phyloP scores from a whole-genome alignment of 2,113 vertebrate genomes.

The Apteryx owenii region DNA sequence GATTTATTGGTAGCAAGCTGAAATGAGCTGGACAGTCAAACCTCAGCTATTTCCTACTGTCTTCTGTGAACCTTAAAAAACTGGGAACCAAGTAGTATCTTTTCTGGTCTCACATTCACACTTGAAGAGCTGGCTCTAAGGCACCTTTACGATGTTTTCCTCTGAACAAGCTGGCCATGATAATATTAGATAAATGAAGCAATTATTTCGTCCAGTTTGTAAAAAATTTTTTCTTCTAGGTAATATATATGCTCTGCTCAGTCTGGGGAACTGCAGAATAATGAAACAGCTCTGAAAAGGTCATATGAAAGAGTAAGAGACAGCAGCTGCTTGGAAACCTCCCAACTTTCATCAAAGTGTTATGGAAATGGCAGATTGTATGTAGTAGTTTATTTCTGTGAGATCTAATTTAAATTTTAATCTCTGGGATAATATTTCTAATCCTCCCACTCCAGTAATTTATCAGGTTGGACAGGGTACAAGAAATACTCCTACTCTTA shows the following conservation, averaged over 20 bases:
- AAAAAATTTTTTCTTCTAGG: background rate
- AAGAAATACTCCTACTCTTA: background rate
- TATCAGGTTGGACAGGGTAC: background rate
- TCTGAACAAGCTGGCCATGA: background rate
- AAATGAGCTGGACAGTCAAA: background rate
- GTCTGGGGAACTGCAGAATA: background rate
- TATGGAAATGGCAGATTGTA: background rate
- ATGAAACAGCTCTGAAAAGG: background rate
- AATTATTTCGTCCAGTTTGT: background rate
- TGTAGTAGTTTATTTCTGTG: background rate
- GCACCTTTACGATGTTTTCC: background rate
- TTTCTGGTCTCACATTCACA: background rate
- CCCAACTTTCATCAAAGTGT: background rate
- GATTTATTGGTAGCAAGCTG: background rate
- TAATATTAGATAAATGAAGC: background rate
- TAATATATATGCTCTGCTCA: background rate
- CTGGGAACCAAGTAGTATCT: background rate
- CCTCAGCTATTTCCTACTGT: background rate
- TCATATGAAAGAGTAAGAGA: background rate
- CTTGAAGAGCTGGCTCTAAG: background rate
- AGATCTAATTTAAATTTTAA: background rate
- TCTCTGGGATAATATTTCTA: background rate
- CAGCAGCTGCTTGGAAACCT: constrained; percentile 9
- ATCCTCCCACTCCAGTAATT: background rate
- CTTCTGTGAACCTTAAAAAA: background rate